Evolutionary conservation across 1,140 invertebrate species (phyloP).

Genomic region (Batillaria attramentaria): DNA sequence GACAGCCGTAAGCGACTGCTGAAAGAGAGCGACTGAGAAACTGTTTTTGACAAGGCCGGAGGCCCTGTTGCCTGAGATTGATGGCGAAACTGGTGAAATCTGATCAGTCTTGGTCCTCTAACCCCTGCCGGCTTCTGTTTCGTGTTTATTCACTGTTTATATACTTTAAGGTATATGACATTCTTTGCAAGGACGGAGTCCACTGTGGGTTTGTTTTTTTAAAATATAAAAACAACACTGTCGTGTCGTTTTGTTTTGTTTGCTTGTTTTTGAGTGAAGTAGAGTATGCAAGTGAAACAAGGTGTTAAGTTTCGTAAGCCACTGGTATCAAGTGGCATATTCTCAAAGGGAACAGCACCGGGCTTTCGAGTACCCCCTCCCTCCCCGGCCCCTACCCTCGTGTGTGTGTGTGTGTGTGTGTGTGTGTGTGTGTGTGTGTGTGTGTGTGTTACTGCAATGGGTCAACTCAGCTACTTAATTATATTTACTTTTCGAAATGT

Average conservation of each 20-base stretch:
- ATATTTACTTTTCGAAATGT: too few relatives aligned
- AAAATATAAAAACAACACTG: background rate
- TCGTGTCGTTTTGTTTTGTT: background rate
- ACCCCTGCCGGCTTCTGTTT: too few relatives aligned
- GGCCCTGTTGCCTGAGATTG: too few relatives aligned
- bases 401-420: background rate
- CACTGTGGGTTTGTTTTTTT: too few relatives aligned
- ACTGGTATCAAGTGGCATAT: background rate
- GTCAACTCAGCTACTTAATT: too few relatives aligned
- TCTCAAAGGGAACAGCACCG: background rate
- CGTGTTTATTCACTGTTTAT: too few relatives aligned
- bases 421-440: slow-evolving; percentile 2
- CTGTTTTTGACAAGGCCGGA: background rate
- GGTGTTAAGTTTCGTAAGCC: too few relatives aligned
- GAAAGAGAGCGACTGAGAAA: slow-evolving; percentile 6
- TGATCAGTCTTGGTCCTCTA: too few relatives aligned
- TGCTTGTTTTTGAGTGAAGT: background rate
- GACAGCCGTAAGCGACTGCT: background rate
- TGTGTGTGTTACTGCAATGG: slow-evolving; percentile 3
- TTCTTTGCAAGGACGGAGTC: too few relatives aligned
- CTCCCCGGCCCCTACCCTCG: background rate
- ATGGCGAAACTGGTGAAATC: too few relatives aligned
- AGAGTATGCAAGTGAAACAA: too few relatives aligned
- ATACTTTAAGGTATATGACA: too few relatives aligned
- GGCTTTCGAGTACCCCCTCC: background rate